phyloP scores from a whole-genome alignment of 2,888 invertebrate genomes.

The Unio delphinus region DNA sequence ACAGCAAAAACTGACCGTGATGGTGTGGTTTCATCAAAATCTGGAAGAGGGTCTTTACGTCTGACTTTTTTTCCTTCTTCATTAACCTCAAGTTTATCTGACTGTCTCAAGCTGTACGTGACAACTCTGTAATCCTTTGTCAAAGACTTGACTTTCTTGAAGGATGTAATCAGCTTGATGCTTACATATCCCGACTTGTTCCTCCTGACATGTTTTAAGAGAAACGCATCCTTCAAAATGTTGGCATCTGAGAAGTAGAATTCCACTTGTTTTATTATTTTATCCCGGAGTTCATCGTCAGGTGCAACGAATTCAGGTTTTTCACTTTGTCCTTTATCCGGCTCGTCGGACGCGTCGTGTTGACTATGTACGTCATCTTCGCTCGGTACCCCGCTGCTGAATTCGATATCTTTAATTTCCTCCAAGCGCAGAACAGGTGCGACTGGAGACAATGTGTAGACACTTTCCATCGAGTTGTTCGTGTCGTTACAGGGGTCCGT shows the following conservation, averaged over 20 bases:
- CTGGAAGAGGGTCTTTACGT: slow-evolving; percentile 86
- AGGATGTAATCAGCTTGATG: slow-evolving; percentile 93
- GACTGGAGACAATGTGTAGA: slow-evolving; percentile 20
- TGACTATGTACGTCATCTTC: slow-evolving; percentile 54
- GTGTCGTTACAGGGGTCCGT: slow-evolving; percentile 31
- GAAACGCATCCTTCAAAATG: slow-evolving; percentile 94
- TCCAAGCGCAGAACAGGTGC: slow-evolving; percentile 62
- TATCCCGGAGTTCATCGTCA: slow-evolving; percentile 60
- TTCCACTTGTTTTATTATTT: slow-evolving; percentile 79
- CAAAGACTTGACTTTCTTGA: slow-evolving; percentile 93
- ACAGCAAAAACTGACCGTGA: slow-evolving; percentile 92
- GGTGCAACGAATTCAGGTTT: slow-evolving; percentile 60
- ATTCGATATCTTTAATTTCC: slow-evolving; percentile 52
- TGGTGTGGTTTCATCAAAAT: slow-evolving; percentile 92
- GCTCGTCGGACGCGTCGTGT: slow-evolving; percentile 40
- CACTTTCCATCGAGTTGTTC: slow-evolving; percentile 18
- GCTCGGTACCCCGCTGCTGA: slow-evolving; percentile 55
- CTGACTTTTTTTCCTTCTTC: slow-evolving; percentile 91
- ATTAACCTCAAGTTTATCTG: slow-evolving; percentile 88
- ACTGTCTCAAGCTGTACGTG: slow-evolving; percentile 85
- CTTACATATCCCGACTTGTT: slow-evolving; percentile 97
- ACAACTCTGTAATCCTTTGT: slow-evolving; percentile 96
- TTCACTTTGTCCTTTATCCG: slow-evolving; percentile 23
- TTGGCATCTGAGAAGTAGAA: slow-evolving; percentile 96
- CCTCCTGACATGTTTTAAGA: slow-evolving; percentile 92